These are phyloP conservation scores for Hassar affinis DNA, from an alignment of 2,113 vertebrate species.

Conservation along the genomic window DNA sequence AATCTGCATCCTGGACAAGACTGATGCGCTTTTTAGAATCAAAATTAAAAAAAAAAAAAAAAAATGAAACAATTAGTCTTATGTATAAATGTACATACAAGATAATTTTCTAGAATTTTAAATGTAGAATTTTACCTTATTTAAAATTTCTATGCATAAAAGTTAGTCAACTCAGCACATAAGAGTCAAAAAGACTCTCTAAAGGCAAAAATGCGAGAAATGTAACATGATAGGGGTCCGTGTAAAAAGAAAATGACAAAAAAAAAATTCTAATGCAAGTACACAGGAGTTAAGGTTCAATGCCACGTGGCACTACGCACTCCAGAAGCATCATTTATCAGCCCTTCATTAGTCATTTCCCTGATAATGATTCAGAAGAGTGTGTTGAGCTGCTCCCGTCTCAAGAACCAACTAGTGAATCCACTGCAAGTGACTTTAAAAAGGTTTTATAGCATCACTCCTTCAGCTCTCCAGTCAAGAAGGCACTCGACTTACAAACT, in stretches of 20 bases:
- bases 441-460: constrained; percentile 79
- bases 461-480: constrained; percentile 44
- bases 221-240: background rate
- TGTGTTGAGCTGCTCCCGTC: constrained; percentile 20
- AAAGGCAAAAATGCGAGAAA: background rate
- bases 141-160: background rate
- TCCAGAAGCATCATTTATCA: constrained; percentile 1
- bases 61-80: background rate
- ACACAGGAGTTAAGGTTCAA: background rate
- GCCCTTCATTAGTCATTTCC: background rate
- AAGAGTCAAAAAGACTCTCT: background rate
- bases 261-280: background rate
- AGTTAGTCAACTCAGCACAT: no score
- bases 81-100: background rate
- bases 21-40: constrained; percentile 95
- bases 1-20: constrained; percentile 89
- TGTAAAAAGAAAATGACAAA: background rate
- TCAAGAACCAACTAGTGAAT: constrained; percentile 23
- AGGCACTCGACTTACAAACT: constrained; percentile 51
- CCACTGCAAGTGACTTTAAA: constrained; percentile 71
- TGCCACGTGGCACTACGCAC: background rate
- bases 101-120: no score
- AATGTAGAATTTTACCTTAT: background rate
- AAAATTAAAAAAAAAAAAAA: no score
- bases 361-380: constrained; percentile 1